Conservation (phyloP, 2,797 vertebrate genomes). For the Argyrosomus regius region DNA sequence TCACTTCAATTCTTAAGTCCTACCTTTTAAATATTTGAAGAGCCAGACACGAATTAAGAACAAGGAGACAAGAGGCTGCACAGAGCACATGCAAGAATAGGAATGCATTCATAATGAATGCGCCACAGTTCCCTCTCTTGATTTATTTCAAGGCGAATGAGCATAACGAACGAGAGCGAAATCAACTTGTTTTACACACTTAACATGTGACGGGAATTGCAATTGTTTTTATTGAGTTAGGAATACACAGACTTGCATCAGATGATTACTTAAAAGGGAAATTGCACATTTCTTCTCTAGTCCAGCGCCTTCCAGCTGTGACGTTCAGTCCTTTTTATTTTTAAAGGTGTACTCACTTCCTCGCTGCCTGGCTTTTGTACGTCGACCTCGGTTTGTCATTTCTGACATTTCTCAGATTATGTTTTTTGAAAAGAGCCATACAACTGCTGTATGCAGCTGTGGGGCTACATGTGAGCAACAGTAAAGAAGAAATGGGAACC, state of each 20-base stretch:
- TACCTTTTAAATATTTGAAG: slow-evolving; percentile 76
- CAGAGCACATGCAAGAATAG: slow-evolving; percentile 47
- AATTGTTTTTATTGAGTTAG: not conserved
- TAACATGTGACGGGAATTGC: slow-evolving; percentile 17
- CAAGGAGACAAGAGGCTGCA: slow-evolving; percentile 43
- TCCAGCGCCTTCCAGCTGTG: not conserved
- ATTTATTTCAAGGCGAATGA: slow-evolving; percentile 60
- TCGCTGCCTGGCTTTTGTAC: not conserved
- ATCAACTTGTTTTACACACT: slow-evolving; percentile 54
- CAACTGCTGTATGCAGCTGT: slow-evolving; percentile 23
- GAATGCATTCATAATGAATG: slow-evolving; percentile 64
- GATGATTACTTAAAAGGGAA: slow-evolving; percentile 24
- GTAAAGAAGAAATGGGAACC: slow-evolving; percentile 13
- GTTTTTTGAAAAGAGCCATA: slow-evolving; percentile 37
- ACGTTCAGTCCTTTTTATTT: not conserved
- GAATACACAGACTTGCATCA: not conserved
- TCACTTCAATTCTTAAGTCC: slow-evolving; percentile 66
- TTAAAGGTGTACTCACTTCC: not conserved
- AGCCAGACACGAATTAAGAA: slow-evolving; percentile 65
- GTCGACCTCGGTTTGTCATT: slow-evolving; percentile 54
- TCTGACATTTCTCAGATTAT: slow-evolving; percentile 52
- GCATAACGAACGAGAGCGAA: not conserved
- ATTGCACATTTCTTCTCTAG: not conserved
- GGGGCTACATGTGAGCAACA: slow-evolving; percentile 33
- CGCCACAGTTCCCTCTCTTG: slow-evolving; percentile 31